Base-by-base conservation (phyloP, 2,888 invertebrate genomes). In the Griposia aprilina region DNA sequence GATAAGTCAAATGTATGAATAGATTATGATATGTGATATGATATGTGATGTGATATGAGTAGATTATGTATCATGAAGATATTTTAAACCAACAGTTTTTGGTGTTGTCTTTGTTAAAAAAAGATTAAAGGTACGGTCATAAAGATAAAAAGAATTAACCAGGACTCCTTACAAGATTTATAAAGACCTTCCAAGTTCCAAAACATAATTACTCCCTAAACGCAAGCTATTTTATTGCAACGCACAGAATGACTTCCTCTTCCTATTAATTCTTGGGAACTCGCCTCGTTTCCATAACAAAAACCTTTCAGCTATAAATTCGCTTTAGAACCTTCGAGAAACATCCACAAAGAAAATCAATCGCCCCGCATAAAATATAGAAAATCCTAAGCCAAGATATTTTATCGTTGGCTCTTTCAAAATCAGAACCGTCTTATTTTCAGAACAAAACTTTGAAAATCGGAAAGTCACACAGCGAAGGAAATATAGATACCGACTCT, bases 271-370 rank as follows among this genome's bases (percentile, higher is more conserved):
- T 85, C 86, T 69, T 67, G 13, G 48, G 63, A 73, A 71, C 81
- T 77, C 85, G 71, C 57, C 83, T 84, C 84, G 83, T 84, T 84
- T 75, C 79, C 83, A 84, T 84, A 86, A 84, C 84, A 84, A 84
- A 85, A 84, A 86, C 83, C 83, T 79, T 71, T 70, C 67, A 65
- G 73, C 83, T 23, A 79, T 86, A 84, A 80, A 84, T 84, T 86
- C 87, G 70, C 87, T 86, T 83, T 83, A 79, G 86, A 79, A 80
- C 67, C 84, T 76, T 74, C 74, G 50, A 86, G 84, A 84, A 84
- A 84, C 73, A 86, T 83, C 63, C 84, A 86, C 84, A 86, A 86
- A 83, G 84, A 86, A 74, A 84, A 84, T 84, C 84, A 84, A 84
- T 84, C 87, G 83, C 13, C n/a, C n/a, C 79, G 70, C 79, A 65